Base-by-base conservation (phyloP, 2,113 vertebrate genomes). In the Perca schrenkii region DNA sequence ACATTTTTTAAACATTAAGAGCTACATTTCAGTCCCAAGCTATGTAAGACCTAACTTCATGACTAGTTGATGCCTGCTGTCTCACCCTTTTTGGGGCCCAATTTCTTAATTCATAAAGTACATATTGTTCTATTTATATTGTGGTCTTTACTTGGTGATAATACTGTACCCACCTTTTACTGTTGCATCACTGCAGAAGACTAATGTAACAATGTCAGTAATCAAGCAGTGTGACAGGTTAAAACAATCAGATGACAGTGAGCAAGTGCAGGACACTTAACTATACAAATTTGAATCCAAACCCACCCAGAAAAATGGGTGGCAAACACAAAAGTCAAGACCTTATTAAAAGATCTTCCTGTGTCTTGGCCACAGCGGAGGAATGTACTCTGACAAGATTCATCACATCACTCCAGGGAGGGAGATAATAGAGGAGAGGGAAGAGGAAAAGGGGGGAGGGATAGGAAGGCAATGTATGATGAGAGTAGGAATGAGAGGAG, bases 371-470 rank as follows among this genome's bases (percentile, higher is more conserved):
- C 31, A 49, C 68, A 36, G 19, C 4, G 6, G 34, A 79, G 80
- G 88, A 86, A 93, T 88, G 82, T 15, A 58, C 49, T 56, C 28
- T 21, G 82, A 91, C 91, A 92, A 93, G 93, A 93, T 79, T 76
- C 74, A 88, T 79, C 88, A 89, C 74, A 87, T 92, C 74, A 56
- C 40, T 50, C 28, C 58, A 74, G 21, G 47, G 6, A 46, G 47
- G 56, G 21, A 58, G 65, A 47, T 5, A 40, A 4, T 62, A 8
- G 56, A 64, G 17, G 21, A 34, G 36, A 21, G 22, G 21, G 40
- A 47, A 25, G 16, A 49, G 4, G 56, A 1, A 28, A 16, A 34
- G 34, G 10, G 4, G 17, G 67, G 34, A 47, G 66, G 50, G 19
- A 22, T 11, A 14, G 60, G 49, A 60, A 54, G 47, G 31, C 22